These are phyloP conservation scores for Orgyia antiqua DNA, from an alignment of 2,888 invertebrate genomes.

Conservation along the genomic window DNA sequence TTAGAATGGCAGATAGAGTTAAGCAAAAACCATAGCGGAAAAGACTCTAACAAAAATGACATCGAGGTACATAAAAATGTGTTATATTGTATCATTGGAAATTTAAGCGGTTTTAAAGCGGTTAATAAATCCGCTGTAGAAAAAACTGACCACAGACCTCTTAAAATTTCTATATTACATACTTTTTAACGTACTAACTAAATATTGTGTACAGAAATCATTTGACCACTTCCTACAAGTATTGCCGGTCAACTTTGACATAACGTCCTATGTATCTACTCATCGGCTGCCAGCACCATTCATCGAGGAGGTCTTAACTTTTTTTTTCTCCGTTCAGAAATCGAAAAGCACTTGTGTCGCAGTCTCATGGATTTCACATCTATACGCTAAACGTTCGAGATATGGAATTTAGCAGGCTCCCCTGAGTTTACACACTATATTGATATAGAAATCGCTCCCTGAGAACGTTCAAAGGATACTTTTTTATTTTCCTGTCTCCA, in stretches of 20 bases:
- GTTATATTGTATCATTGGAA: too few species aligned
- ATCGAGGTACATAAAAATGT: too few species aligned
- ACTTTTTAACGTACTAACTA: too few species aligned
- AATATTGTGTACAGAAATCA: too few species aligned
- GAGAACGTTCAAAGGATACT: slow-evolving; percentile 40
- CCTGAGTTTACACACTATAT: slow-evolving; percentile 57
- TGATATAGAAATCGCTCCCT: slow-evolving; percentile 52
- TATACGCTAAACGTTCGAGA: slow-evolving; percentile 59
- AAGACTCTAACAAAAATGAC: too few species aligned
- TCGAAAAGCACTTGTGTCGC: slow-evolving; percentile 38
- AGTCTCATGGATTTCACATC: slow-evolving; percentile 34
- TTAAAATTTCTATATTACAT: too few species aligned
- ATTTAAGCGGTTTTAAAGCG: too few species aligned
- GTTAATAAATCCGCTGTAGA: too few species aligned
- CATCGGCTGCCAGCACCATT: slow-evolving; percentile 17
- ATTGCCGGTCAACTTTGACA: slow-evolving; percentile 10
- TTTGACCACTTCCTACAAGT: slow-evolving; percentile 1
- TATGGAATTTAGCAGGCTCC: slow-evolving; percentile 71
- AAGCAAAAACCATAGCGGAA: too few species aligned
- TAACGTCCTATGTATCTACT: slow-evolving; percentile 8
- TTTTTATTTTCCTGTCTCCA: slow-evolving; percentile 43
- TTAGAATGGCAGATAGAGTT: too few species aligned
- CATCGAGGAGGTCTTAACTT: slow-evolving; percentile 32
- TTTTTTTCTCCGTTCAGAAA: slow-evolving; percentile 24
- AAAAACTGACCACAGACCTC: too few species aligned